These are phyloP conservation scores for Erannis defoliaria DNA, from an alignment of 2,888 invertebrate genomes.

Conservation along the genomic window DNA sequence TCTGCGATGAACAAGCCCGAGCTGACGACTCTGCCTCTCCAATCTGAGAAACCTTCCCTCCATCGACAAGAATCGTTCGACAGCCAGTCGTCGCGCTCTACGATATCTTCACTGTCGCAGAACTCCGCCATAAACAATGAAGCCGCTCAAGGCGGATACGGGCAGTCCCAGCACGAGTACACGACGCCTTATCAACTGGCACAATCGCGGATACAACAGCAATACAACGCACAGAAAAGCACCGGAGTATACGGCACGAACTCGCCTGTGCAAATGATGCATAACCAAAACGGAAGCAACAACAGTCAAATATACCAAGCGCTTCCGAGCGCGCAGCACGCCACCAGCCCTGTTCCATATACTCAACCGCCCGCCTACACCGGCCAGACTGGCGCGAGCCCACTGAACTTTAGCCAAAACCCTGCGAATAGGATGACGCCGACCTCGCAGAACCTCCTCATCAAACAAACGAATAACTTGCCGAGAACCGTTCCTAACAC, in stretches of 20 bases:
- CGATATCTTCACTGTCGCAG: constrained; percentile 81
- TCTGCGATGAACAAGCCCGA: constrained; percentile 93
- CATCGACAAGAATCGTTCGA: constrained; percentile 83
- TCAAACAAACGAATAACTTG: constrained; percentile 67
- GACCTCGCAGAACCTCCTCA: constrained; percentile 65
- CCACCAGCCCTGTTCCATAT: constrained; percentile 72
- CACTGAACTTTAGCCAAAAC: constrained; percentile 78
- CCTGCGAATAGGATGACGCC: constrained; percentile 77
- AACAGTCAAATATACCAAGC: constrained; percentile 74
- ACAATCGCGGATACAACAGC: constrained; percentile 71
- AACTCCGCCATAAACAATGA: constrained; percentile 72
- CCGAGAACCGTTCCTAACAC: constrained; percentile 73
- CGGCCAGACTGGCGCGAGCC: constrained; percentile 70
- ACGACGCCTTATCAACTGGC: constrained; percentile 72
- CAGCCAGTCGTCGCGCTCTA: constrained; percentile 82
- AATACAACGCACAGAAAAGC: constrained; percentile 70
- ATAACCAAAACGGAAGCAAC: constrained; percentile 57
- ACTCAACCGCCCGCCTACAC: constrained; percentile 74
- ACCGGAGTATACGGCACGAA: constrained; percentile 69
- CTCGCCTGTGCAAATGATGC: constrained; percentile 57
- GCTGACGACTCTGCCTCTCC: constrained; percentile 82
- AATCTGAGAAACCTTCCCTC: constrained; percentile 78
- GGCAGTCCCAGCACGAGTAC: constrained; percentile 71
- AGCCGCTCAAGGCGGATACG: constrained; percentile 71
- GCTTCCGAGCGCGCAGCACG: constrained; percentile 61